phyloP scores from a whole-genome alignment of 2,888 invertebrate species.

The Rhimphoctona megacephalus region DNA sequence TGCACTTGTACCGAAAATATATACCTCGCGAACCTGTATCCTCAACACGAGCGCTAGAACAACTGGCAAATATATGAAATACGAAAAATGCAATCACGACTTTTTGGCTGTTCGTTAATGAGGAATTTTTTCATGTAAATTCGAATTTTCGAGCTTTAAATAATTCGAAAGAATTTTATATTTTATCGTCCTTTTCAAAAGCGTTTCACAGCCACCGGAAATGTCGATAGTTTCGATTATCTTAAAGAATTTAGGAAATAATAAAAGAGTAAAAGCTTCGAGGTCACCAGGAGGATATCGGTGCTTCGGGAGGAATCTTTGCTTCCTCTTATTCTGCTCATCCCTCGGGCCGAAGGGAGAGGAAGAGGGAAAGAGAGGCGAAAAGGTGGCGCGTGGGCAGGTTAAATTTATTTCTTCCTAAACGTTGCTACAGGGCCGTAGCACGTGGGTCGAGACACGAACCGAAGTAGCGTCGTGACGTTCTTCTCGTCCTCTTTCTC shows the following conservation, averaged over 20 bases:
- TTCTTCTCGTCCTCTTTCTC: slow-evolving; percentile 13
- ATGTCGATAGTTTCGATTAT: not conserved
- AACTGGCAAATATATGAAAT: slow-evolving; percentile 61
- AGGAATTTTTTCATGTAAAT: not conserved
- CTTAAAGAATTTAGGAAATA: not conserved
- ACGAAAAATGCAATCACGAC: not conserved
- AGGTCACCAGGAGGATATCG: slow-evolving; percentile 28
- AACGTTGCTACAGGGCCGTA: slow-evolving; percentile 72
- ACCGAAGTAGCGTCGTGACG: slow-evolving; percentile 44
- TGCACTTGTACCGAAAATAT: slow-evolving; percentile 25
- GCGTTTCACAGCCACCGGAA: not conserved
- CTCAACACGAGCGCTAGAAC: slow-evolving; percentile 70
- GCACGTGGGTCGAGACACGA: slow-evolving; percentile 74
- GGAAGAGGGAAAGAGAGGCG: slow-evolving; percentile 32
- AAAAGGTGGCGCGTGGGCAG: slow-evolving; percentile 71
- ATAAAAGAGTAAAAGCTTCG: not conserved
- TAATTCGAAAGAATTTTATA: not conserved
- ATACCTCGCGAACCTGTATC: slow-evolving; percentile 50
- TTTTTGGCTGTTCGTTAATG: not conserved
- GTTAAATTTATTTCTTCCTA: slow-evolving; percentile 79
- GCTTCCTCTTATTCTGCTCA: slow-evolving; percentile 28
- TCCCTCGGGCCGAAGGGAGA: slow-evolving; percentile 7
- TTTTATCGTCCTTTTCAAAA: not conserved
- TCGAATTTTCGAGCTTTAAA: too few relatives aligned
- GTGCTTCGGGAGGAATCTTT: slow-evolving; percentile 35